phyloP scores from a whole-genome alignment of 2,888 invertebrate genomes.

The Aleiodes alternator region DNA sequence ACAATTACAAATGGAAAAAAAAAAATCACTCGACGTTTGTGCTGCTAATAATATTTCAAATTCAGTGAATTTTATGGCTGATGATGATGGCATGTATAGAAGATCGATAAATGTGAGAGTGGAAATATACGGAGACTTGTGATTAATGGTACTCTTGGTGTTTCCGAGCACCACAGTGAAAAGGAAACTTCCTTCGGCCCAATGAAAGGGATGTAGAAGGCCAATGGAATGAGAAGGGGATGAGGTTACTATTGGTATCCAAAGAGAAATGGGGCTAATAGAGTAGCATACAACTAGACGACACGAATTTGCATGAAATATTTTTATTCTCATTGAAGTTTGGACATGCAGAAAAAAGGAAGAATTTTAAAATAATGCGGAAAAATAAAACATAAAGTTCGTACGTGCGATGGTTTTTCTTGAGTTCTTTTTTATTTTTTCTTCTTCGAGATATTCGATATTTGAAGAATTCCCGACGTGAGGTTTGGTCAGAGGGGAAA shows the following conservation, averaged over 20 bases:
- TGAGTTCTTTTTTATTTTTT: not conserved
- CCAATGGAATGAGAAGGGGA: not conserved
- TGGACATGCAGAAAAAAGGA: not conserved
- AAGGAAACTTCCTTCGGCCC: slow-evolving; percentile 15
- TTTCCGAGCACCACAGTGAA: slow-evolving; percentile 5
- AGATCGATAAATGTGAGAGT: slow-evolving; percentile 32
- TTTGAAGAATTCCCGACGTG: slow-evolving; percentile 11
- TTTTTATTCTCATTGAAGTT: not conserved
- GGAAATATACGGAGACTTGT: slow-evolving; percentile 22
- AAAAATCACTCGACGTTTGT: no score
- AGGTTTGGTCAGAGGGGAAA: not conserved
- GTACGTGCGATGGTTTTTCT: no score
- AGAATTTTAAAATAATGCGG: not conserved
- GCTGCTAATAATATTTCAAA: no score
- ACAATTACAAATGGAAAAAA: no score
- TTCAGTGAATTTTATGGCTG: slow-evolving; percentile 10
- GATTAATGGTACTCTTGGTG: slow-evolving; percentile 12
- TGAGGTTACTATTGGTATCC: not conserved
- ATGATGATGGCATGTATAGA: not conserved
- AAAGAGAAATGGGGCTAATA: slow-evolving; percentile 3
- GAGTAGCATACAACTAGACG: not conserved
- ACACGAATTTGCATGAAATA: slow-evolving; percentile 14
- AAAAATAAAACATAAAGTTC: not conserved
- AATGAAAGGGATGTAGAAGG: slow-evolving; percentile 12
- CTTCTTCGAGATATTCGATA: slow-evolving; percentile 5